Conservation (phyloP, 2,888 invertebrate genomes). For the Diabrotica balteata region DNA sequence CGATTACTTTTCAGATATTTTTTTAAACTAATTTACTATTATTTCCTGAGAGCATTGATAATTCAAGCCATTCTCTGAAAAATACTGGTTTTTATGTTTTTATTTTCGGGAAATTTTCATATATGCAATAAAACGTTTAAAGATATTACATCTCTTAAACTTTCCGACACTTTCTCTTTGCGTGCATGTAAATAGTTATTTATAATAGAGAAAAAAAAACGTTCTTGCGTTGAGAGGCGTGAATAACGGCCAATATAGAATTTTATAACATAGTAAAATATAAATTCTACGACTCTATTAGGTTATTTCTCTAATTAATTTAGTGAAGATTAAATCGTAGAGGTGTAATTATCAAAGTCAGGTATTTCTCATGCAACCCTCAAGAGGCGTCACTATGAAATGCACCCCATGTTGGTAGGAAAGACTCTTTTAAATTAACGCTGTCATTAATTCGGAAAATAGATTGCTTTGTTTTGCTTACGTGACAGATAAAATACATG, state of each 20-base stretch:
- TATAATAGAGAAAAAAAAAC: too few relatives aligned
- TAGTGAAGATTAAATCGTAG: conserved; percentile 50
- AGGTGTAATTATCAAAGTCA: conserved; percentile 45
- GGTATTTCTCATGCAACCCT: conserved; percentile 49
- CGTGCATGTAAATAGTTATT: too few relatives aligned
- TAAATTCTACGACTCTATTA: conserved; percentile 44
- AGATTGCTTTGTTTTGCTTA: conserved; percentile 38
- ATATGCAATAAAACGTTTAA: too few relatives aligned
- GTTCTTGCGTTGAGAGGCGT: conserved; percentile 8
- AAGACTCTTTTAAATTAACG: conserved; percentile 51
- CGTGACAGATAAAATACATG: conserved; percentile 31
- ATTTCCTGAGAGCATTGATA: too few relatives aligned
- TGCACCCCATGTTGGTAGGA: conserved; percentile 45
- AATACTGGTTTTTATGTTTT: too few relatives aligned
- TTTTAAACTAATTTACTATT: too few relatives aligned
- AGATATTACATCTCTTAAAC: too few relatives aligned
- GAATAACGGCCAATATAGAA: conserved; percentile 26
- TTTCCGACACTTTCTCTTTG: too few relatives aligned
- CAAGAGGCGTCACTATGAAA: conserved; percentile 46
- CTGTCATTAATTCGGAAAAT: conserved; percentile 42
- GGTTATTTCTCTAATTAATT: conserved; percentile 48
- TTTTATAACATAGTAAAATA: conserved; percentile 32
- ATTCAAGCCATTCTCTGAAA: too few relatives aligned
- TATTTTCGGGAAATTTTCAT: too few relatives aligned
- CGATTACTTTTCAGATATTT: too few relatives aligned